Percentiles rank a stretch among this genome's conserved stretches.
Evolutionary conservation across 2,797 vertebrate genomes (phyloP).

Genomic region (Rousettus madagascariensis): DNA sequence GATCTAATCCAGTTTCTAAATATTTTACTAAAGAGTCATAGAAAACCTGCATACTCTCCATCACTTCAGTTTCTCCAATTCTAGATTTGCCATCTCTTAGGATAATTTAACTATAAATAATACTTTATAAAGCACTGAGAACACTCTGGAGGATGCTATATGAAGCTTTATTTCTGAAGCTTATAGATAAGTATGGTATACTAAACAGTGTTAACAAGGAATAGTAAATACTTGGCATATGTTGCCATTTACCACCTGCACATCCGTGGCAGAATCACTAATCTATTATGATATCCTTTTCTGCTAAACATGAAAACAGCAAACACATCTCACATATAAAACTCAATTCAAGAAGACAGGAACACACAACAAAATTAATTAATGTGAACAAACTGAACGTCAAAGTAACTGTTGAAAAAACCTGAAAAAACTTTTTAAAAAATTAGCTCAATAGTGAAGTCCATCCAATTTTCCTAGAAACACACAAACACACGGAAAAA

Average conservation of each 20-base stretch:
- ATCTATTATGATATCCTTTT: neutral
- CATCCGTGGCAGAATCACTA: neutral
- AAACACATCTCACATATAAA: slow-evolving; percentile 21
- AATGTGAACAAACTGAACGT: slow-evolving; percentile 1
- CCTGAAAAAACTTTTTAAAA: neutral
- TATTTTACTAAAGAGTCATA: neutral
- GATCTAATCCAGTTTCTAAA: neutral
- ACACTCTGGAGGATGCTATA: neutral
- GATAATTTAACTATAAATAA: neutral
- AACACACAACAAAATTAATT: neutral
- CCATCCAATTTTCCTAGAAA: neutral
- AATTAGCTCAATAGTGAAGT: neutral
- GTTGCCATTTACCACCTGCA: neutral
- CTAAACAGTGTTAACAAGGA: neutral
- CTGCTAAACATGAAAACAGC: neutral
- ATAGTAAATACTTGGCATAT: neutral
- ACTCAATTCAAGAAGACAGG: slow-evolving; percentile 16
- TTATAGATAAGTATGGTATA: neutral
- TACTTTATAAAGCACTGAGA: neutral
- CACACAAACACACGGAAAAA: neutral
- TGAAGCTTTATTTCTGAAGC: neutral
- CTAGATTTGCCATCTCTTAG: slow-evolving; percentile 13
- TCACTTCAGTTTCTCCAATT: neutral
- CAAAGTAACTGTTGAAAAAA: slow-evolving; percentile 6
- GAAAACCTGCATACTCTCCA: neutral